Evolutionary conservation across 2,888 invertebrate genomes (phyloP), one percentile per base, ranked within the genome.

Genomic region (Sthenelais limicola): DNA sequence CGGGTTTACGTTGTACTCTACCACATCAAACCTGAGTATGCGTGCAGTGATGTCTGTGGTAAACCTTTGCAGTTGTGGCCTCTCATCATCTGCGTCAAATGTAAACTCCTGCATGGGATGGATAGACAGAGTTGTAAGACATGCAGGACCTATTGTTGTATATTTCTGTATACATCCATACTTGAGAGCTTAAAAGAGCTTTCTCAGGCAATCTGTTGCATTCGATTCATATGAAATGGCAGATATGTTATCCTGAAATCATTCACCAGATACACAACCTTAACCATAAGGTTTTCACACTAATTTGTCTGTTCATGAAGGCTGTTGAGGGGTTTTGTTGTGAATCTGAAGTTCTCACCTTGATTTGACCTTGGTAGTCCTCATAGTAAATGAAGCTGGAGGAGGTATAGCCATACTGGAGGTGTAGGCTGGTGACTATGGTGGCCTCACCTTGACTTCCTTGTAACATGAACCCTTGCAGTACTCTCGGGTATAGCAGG

Each of bases 401-500:
- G 24, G 35, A 35, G 2, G 38, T 35, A 21, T 38, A 43, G 24
- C 62, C 62, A 12, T 21, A 62, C 38, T 35, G 26, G 24, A 62
- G 38, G 35, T 35, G 35, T 35, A 62, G 43, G 3, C 9, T 9
- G 15, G 38, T 62, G 38, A 62, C 62, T 15, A 38, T 38, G 24
- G 7, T 24, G 12, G 35, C 9, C 62, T 12, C 35, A 4, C 9
- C 21, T 43, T 62, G 62, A 24, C 43, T 35, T 35, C 62, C 62
- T 28, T 62, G 62, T 5, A 43, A 38, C 38, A 28, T 21, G 21
- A 62, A 24, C 5, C 62, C 62, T 24, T 62, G 62, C 9, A 62
- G 21, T 18, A 35, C 38, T n/a, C 62, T 15, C 35, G 62, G 62
- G 38, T n/a, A 62, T 43, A 62, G 62, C 62, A 62, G 24, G 38